phyloP scores from a whole-genome alignment of 2,113 vertebrate genomes.

The Oceanites oceanicus region DNA sequence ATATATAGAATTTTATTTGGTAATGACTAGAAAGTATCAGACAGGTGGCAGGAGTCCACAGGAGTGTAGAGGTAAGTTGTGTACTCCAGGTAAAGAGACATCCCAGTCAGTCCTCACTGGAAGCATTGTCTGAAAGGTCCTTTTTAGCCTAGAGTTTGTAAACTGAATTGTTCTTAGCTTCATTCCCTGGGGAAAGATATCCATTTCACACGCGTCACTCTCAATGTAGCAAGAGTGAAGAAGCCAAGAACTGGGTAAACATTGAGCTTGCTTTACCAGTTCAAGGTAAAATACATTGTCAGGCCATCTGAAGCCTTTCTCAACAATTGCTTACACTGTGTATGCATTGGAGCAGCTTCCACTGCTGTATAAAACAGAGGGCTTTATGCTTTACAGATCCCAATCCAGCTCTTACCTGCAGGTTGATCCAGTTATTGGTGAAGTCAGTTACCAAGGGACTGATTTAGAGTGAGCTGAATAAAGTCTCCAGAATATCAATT shows the following conservation, averaged over 20 bases:
- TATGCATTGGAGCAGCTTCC: background rate
- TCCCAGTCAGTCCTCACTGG: background rate
- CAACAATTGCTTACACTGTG: background rate
- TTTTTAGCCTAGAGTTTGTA: constrained; percentile 15
- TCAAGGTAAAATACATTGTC: background rate
- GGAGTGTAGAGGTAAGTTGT: background rate
- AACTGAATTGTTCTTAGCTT: constrained; percentile 1
- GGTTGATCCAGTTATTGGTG: background rate
- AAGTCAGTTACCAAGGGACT: background rate
- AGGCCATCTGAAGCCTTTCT: background rate
- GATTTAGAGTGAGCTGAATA: background rate
- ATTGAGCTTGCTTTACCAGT: background rate
- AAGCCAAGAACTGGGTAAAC: constrained; percentile 6
- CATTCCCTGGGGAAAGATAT: background rate
- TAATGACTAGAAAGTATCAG: constrained; percentile 4
- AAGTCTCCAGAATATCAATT: constrained; percentile 27
- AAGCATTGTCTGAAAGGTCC: background rate
- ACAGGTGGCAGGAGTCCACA: background rate
- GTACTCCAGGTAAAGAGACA: background rate
- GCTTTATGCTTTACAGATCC: background rate
- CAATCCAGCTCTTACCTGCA: background rate
- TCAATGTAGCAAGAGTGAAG: background rate
- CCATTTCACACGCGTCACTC: constrained; percentile 19
- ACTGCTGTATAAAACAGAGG: background rate
- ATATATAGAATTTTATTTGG: constrained; percentile 39